Evolutionary conservation across 2,888 invertebrate species (phyloP), one percentile per base, ranked within the genome.

Genomic region (Conistra vaccinii): DNA sequence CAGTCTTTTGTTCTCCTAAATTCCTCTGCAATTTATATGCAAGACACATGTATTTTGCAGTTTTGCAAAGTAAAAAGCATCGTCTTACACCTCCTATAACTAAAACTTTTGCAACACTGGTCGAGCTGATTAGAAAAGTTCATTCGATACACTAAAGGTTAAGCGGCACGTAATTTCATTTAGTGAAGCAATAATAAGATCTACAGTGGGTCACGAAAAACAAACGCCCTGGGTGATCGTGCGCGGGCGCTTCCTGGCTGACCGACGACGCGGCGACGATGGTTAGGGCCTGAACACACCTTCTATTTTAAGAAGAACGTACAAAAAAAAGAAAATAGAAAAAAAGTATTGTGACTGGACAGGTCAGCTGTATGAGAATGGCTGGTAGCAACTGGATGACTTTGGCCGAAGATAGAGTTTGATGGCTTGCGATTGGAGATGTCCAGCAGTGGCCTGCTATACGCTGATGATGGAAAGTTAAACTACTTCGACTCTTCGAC

Each of bases 121-220:
- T 20, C 53, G 70, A 74, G 62, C 86, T 87, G 84, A 87, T 87
- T 83, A 84, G 83, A 79, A 72, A 81, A 87, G 88, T 87, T 80
- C 76, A 84, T 83, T 84, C 80, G 78, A 88, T 83, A 86, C 78
- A 65, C 69, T 80, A 87, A 85, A 78, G 85, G 82, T 80, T 80
- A 78, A 84, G 72, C 48, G 70, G 80, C 69, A 83, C 76, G 81
- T 87, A 85, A 85, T 84, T 88, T 87, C 78, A 88, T 85, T 81
- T 67, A 76, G 80, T 78, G 71, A 69, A 69, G 80, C 72, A 86
- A 85, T 77, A 87, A 73, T 86, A 80, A 87, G 81, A 82, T 84
- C 83, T 81, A 76, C 74, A 88, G 86, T 89, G 87, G 90, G 89
- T 91, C 91, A 92, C 91, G 92, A 90, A 90, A 90, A 90, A 90